phyloP scores from a whole-genome alignment of 1,140 invertebrate species.

The Aporrectodea caliginosa region DNA sequence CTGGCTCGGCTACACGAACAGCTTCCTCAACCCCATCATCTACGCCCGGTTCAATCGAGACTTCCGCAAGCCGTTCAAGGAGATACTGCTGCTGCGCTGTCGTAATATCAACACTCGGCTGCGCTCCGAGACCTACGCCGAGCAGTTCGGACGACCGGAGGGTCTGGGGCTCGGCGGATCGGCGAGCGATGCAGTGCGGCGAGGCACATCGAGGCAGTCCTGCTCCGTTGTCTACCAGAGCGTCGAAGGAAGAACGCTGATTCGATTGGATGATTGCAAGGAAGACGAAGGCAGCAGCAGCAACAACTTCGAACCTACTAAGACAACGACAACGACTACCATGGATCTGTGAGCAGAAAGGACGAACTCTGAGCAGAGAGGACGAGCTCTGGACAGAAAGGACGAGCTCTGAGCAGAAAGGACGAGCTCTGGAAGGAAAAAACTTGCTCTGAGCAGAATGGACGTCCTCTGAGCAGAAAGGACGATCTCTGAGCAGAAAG shows the following conservation, averaged over 20 bases:
- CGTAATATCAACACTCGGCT: conserved; percentile 37
- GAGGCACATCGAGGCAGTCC: neutral
- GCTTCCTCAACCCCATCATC: conserved; percentile 93
- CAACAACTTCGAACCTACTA: neutral
- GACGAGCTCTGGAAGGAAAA: no score
- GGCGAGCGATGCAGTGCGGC: neutral
- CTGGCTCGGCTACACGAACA: conserved; percentile 94
- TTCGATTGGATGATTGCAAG: neutral
- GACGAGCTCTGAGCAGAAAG: no score
- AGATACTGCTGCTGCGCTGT: conserved; percentile 39
- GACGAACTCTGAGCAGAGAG: no score
- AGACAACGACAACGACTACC: no score
- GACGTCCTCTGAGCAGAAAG: no score
- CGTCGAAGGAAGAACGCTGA: neutral
- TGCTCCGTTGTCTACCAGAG: neutral
- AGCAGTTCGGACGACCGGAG: conserved; percentile 29
- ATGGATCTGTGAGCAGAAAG: no score
- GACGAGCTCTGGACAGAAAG: no score
- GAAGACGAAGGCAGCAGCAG: neutral
- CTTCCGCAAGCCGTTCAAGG: conserved; percentile 79
- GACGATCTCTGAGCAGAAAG: no score
- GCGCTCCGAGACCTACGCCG: conserved; percentile 27
- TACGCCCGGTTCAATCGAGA: conserved; percentile 98
- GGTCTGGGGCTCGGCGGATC: neutral
- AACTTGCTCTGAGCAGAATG: no score